Evolutionary conservation across 2,888 invertebrate species (phyloP), one percentile per base, ranked within the genome.

Genomic region (Mesorhabditis spiculigera): DNA sequence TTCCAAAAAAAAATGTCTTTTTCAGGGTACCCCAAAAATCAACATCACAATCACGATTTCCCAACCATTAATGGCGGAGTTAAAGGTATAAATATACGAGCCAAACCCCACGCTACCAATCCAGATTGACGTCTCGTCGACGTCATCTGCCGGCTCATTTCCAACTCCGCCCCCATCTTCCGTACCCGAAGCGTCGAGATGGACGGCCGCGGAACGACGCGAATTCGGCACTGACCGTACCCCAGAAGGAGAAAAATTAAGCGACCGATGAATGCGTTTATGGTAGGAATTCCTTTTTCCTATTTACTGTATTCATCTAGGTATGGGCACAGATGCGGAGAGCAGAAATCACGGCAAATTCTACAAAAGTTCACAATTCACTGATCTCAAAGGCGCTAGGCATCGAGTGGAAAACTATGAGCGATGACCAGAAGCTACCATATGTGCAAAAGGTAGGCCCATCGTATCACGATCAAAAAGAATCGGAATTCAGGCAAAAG

Each of bases 211-310:
- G 8, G 58, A 50, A 50, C 8, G 58, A 50, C 8, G 58, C 8
- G 58, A 50, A 50, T 50, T 50, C 58, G 58, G 58, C 8, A 50
- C 58, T 50, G 58, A 50, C n/a, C 58, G 58, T 13, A 50, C 58
- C 10, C 58, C 58, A 50, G n/a, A n/a, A 13, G 58, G 58, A 50
- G 58, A 50, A n/a, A 73, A n/a, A 76, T 78, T 66, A 78, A 78
- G 64, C 67, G 78, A 64, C 78, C 78, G 58, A 78, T 78, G 78
- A 78, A 78, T 43, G 78, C 78, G 0, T 78, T 78, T 63, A 78
- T 78, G 78, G 78, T 78, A n/a, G 41, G 10, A 63, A n/a, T 63
- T 63, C 28, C 13, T n/a, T n/a, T 63, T 16, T 16, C n/a, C 8
- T 16, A 16, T 28, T 63, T 8, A 10, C 63, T 8, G 28, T 28